Conservation (phyloP, 1,140 invertebrate species). For the Paraescarpia echinospica region DNA sequence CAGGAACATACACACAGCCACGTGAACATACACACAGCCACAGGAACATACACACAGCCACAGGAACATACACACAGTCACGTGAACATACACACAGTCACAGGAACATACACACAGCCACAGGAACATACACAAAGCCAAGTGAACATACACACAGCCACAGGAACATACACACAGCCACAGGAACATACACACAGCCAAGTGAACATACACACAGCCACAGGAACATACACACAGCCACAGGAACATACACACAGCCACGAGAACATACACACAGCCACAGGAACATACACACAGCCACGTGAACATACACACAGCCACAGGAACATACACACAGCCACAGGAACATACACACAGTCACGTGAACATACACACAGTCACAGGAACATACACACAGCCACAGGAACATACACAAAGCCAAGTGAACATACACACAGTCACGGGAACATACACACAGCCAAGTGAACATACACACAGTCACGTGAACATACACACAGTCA, state of each 20-base stretch:
- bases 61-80: not conserved
- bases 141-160: no score
- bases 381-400: no score
- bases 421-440: not conserved
- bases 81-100: no score
- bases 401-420: not conserved
- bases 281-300: slow-evolving; percentile 13
- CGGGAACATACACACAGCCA: not conserved
- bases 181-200: not conserved
- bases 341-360: not conserved
- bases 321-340: slow-evolving; percentile 13
- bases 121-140: not conserved
- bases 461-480: no score
- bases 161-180: slow-evolving; percentile 13
- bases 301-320: not conserved
- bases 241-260: slow-evolving; percentile 13
- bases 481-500: slow-evolving; percentile 14
- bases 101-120: no score
- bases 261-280: not conserved
- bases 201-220: slow-evolving; percentile 1
- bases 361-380: no score
- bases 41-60: slow-evolving; percentile 13
- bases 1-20: slow-evolving; percentile 13
- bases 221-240: not conserved
- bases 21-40: not conserved